Conservation (phyloP, 2,113 vertebrate genomes). For the Hydropotes inermis region DNA sequence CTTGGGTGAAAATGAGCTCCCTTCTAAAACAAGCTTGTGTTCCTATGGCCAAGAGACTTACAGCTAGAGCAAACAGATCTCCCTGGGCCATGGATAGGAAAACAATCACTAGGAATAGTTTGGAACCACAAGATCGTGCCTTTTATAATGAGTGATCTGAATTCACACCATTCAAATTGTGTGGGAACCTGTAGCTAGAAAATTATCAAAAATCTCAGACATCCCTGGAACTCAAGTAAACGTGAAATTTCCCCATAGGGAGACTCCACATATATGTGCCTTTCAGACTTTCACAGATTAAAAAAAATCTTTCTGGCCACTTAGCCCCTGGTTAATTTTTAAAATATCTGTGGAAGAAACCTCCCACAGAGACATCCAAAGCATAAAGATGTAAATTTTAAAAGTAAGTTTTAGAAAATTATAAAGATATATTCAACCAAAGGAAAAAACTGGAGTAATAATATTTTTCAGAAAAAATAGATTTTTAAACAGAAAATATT, state of each 20-base stretch:
- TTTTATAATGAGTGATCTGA: neutral
- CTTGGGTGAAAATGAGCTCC: constrained; percentile 28
- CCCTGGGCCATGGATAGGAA: neutral
- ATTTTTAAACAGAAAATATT: neutral
- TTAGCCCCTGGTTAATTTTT: neutral
- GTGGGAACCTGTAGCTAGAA: neutral
- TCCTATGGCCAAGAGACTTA: neutral
- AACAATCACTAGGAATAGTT: neutral
- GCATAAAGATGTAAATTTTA: neutral
- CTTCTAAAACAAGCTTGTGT: neutral
- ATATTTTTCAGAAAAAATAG: neutral
- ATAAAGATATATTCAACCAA: neutral
- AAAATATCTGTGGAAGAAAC: neutral
- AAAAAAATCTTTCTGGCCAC: neutral
- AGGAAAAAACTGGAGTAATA: neutral
- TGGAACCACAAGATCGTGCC: neutral
- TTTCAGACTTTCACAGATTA: neutral
- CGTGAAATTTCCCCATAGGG: neutral
- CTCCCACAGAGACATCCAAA: neutral
- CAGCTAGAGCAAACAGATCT: neutral
- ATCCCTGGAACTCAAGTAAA: neutral
- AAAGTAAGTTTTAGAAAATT: neutral
- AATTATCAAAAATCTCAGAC: neutral
- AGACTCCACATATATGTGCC: neutral
- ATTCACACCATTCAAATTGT: neutral